Percentiles rank a stretch among this genome's conserved stretches.
These are phyloP conservation scores for Orius laevigatus DNA, from an alignment of 1,140 invertebrate species.

Conservation along the genomic window DNA sequence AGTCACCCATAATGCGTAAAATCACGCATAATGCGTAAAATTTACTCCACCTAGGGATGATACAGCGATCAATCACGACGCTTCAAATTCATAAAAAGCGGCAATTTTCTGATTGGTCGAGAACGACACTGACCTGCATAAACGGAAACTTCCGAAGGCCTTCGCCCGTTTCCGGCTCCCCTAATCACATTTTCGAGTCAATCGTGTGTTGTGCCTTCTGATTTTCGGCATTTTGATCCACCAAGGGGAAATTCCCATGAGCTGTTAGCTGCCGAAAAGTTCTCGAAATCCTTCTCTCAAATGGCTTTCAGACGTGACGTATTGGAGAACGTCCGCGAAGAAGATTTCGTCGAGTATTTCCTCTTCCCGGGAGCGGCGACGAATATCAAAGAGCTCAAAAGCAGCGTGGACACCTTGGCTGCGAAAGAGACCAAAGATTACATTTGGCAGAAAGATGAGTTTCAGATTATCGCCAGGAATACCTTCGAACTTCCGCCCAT, in stretches of 20 bases:
- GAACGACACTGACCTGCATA: no score
- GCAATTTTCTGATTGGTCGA: no score
- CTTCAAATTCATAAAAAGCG: no score
- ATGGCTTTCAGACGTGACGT: constrained; percentile 18
- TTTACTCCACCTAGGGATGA: no score
- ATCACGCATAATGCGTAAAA: no score
- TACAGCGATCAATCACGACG: no score
- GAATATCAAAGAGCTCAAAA: background rate
- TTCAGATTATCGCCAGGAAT: constrained; percentile 33
- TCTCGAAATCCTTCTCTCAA: background rate
- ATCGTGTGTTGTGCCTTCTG: constrained; percentile 11
- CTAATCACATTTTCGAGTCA: no score
- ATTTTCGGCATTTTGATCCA: constrained; percentile 12
- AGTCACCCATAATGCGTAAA: no score
- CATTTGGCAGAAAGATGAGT: constrained; percentile 52
- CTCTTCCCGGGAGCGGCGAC: constrained; percentile 33
- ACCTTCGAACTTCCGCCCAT: constrained; percentile 27
- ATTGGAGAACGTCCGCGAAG: constrained; percentile 37
- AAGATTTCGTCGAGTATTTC: constrained; percentile 53
- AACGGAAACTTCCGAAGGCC: no score
- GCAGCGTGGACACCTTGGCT: constrained; percentile 3
- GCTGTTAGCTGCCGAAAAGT: no score
- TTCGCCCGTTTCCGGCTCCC: no score
- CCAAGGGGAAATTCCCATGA: no score
- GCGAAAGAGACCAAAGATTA: constrained; percentile 26